Base-by-base conservation (phyloP, 2,113 vertebrate species). In the Mus pahari region DNA sequence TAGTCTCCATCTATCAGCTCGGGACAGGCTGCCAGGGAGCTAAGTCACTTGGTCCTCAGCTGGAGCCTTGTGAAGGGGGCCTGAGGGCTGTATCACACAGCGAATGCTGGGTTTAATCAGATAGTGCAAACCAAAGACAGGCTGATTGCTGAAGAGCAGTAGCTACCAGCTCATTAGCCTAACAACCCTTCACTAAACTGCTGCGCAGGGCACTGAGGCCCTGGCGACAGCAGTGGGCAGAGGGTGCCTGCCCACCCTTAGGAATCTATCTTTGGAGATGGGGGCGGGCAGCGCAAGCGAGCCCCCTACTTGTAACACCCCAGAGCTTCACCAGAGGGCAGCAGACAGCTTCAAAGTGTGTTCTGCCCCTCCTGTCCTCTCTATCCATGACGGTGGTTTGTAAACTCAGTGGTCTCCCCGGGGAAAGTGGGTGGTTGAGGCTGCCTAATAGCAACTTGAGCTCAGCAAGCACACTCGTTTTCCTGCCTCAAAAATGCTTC, bases 321-420 rank as follows among this genome's bases (percentile, higher is more conserved):
- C 4, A 42, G 11, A 11, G 0, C 4, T 13, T 77, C 97, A 90
- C 88, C 94, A 98, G 97, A 95, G 97, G 95, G 96, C 94, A 96
- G 95, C 81, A 97, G 92, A 88, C 77, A 87, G 75, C 97, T 91
- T 50, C 42, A 55, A 24, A 88, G 53, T 7, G 1, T 19, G 28
- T 48, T 36, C 42, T 86, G 62, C 83, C 83, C 82, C 53, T 71
- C 45, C 78, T 10, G 5, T 17, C 13, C 14, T 2, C 73, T 77
- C 75, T 60, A 26, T 7, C 11, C 31, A 28, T 20, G 48, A 0
- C 5, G 31, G 13, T 19, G 66, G n/a, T 14, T n/a, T 50, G 22
- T 68, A 68, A 68, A 33, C 66, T 68, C 66, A 14, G 66, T 68
- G 66, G 66, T 68, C 31, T 68, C 31, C 66, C 31, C 6, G 1